A percentile compares a stretch with the other conserved stretches of the same genome.
Conservation (phyloP, 2,888 invertebrate genomes). For the Xestia xanthographa region DNA sequence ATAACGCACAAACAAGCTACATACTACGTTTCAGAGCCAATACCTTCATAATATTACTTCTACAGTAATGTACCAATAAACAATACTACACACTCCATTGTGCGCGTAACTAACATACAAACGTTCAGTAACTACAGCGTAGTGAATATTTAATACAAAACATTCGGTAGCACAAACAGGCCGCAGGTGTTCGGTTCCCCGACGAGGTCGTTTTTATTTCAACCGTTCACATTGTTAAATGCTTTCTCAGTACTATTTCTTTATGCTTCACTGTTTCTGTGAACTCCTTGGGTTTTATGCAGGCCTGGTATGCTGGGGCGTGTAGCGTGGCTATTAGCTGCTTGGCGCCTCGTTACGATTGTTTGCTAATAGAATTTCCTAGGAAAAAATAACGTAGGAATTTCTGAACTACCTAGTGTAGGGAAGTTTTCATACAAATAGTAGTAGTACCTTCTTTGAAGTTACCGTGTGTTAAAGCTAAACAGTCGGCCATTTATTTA, state of each 20-base stretch:
- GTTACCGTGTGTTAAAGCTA: neutral
- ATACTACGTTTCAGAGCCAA: neutral
- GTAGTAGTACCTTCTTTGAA: neutral
- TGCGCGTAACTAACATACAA: slow-evolving; percentile 26
- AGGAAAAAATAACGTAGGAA: neutral
- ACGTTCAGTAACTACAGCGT: slow-evolving; percentile 14
- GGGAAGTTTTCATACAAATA: neutral
- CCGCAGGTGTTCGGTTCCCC: slow-evolving; percentile 50
- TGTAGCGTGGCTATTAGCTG: neutral
- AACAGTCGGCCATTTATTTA: neutral
- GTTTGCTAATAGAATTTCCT: slow-evolving; percentile 22
- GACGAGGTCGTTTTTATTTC: slow-evolving; percentile 50
- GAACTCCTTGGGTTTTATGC: slow-evolving; percentile 43
- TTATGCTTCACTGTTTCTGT: slow-evolving; percentile 19
- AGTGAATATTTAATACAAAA: slow-evolving; percentile 56
- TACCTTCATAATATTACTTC: slow-evolving; percentile 24
- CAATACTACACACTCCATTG: slow-evolving; percentile 31
- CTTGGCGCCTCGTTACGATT: neutral
- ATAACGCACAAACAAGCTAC: neutral
- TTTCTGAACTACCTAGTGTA: neutral
- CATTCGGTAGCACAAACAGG: slow-evolving; percentile 40
- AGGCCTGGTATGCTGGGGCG: slow-evolving; percentile 35
- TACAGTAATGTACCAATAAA: slow-evolving; percentile 31
- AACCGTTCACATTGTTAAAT: slow-evolving; percentile 30
- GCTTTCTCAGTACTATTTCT: slow-evolving; percentile 49